phyloP scores from a whole-genome alignment of 2,113 vertebrate genomes.

The Bos taurus region ARS-UCD2.0 NC_037336.1:89470001-89470500 shows the following conservation, averaged over 20 bases:
- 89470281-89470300: neutral
- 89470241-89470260: neutral
- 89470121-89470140: neutral
- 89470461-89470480: neutral
- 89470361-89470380: neutral
- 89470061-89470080: neutral
- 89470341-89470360: neutral
- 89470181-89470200: neutral
- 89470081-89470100: neutral
- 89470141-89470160: neutral
- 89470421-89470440: rapidly evolving
- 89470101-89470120: neutral
- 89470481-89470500: neutral
- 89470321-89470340: neutral
- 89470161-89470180: neutral
- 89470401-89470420: neutral
- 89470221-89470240: neutral
- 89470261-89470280: neutral
- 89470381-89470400: neutral
- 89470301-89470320: neutral
- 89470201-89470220: neutral
- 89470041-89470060: neutral
- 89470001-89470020: neutral
- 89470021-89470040: neutral
- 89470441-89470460: neutral